Evolutionary conservation across 2,888 invertebrate species (phyloP).

Genomic region (Tenthredo notha): DNA sequence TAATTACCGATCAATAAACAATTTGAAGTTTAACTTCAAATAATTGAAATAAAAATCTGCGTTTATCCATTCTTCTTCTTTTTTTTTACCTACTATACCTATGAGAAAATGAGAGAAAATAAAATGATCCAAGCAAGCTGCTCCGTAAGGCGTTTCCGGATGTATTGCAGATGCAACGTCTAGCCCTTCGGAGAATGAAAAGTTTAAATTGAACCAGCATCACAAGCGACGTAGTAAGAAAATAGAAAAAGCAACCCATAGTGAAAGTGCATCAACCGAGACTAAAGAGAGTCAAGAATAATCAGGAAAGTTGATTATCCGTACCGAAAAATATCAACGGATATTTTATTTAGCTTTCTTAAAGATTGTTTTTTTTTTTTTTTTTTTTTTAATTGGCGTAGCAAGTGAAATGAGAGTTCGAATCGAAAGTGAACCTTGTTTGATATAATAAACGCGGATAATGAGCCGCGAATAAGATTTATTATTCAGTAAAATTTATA

Average conservation of each 20-base stretch:
- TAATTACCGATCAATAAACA: background rate
- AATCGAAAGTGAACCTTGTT: background rate
- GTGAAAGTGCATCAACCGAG: background rate
- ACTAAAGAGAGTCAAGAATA: background rate
- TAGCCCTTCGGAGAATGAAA: background rate
- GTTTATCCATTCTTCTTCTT: background rate
- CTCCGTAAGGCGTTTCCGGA: conserved; percentile 9
- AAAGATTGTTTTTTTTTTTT: too few relatives aligned
- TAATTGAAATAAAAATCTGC: background rate
- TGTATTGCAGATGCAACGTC: conserved; percentile 6
- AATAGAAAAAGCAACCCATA: background rate
- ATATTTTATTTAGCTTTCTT: conserved; percentile 11
- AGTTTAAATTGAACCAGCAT: background rate
- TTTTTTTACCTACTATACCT: background rate
- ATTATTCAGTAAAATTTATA: background rate
- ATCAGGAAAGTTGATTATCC: conserved; percentile 34
- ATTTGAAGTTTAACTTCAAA: background rate
- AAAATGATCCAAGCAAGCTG: background rate
- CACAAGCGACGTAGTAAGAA: background rate
- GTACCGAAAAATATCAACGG: background rate
- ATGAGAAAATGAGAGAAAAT: background rate
- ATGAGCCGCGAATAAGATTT: background rate
- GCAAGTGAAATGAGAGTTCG: conserved; percentile 10
- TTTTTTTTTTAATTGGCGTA: conserved; percentile 4
- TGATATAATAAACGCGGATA: background rate